A percentile compares a stretch with the other conserved stretches of the same genome.
These are phyloP conservation scores for Ornithoptera priamus DNA, from an alignment of 2,888 invertebrate genomes.

Conservation along the genomic window DNA sequence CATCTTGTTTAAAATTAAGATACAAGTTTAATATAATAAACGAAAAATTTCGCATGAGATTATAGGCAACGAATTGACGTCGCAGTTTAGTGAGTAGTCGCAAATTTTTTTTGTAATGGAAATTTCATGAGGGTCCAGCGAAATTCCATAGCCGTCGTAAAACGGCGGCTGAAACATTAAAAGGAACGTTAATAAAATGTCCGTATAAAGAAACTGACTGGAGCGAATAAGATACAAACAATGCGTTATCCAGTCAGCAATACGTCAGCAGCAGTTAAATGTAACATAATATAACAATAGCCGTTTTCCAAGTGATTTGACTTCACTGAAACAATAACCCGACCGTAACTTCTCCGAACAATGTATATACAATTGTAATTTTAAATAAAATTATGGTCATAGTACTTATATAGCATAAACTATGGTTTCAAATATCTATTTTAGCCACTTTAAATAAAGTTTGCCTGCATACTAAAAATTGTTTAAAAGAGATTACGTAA, in stretches of 20 bases:
- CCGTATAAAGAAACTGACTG: slow-evolving; percentile 27
- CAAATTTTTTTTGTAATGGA: slow-evolving; percentile 28
- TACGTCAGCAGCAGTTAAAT: slow-evolving; percentile 27
- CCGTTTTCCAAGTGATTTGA: slow-evolving; percentile 24
- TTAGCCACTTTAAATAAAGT: neutral
- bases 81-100: slow-evolving; percentile 20
- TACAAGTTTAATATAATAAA: slow-evolving; percentile 5
- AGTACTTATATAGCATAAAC: no score
- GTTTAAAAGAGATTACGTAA: neutral
- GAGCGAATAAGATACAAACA: slow-evolving; percentile 23
- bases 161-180: slow-evolving; percentile 31
- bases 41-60: slow-evolving; percentile 8
- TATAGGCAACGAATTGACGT: slow-evolving; percentile 22
- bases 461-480: neutral
- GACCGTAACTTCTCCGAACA: slow-evolving; percentile 7
- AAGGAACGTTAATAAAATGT: slow-evolving; percentile 30
- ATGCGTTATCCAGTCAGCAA: slow-evolving; percentile 23
- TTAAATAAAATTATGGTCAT: neutral
- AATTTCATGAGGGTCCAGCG: slow-evolving; percentile 24
- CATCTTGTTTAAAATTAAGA: neutral
- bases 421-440: neutral
- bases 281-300: slow-evolving; percentile 18
- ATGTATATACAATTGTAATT: neutral
- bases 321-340: slow-evolving; percentile 15
- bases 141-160: slow-evolving; percentile 28